These are phyloP conservation scores for Molanna angustata DNA, from an alignment of 2,888 invertebrate genomes.

Conservation along the genomic window DNA sequence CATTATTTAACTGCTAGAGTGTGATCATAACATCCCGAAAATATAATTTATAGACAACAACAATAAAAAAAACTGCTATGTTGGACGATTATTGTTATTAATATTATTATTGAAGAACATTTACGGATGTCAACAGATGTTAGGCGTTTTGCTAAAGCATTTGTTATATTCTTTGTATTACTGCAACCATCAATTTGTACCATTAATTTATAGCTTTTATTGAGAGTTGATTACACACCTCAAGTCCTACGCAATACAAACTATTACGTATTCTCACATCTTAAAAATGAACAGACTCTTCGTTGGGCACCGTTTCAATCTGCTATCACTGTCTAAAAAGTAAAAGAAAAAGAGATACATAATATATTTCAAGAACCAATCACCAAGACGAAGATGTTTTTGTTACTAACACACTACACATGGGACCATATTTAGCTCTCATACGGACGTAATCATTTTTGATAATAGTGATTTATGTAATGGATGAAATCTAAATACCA, in stretches of 20 bases:
- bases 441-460: slow-evolving; percentile 5
- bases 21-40: too few relatives aligned
- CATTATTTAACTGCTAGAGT: too few relatives aligned
- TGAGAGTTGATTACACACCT: slow-evolving; percentile 16
- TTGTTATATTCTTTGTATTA: slow-evolving; percentile 4
- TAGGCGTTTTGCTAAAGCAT: not conserved
- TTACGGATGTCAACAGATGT: slow-evolving; percentile 4
- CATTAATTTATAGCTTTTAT: slow-evolving; percentile 16
- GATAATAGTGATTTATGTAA: slow-evolving; percentile 21
- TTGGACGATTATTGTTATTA: not conserved
- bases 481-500: slow-evolving; percentile 13
- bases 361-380: not conserved
- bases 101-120: not conserved
- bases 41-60: too few relatives aligned
- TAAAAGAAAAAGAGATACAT: too few relatives aligned
- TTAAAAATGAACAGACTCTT: not conserved
- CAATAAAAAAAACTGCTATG: not conserved
- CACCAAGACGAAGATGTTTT: too few relatives aligned
- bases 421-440: not conserved
- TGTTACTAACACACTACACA: not conserved
- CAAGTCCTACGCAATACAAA: slow-evolving; percentile 9
- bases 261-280: not conserved
- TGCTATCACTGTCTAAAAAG: not conserved
- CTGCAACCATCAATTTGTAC: slow-evolving; percentile 17
- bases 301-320: not conserved